Evolutionary conservation across 2,797 vertebrate species (phyloP).

Genomic region (Cephalopachus bancanus): DNA sequence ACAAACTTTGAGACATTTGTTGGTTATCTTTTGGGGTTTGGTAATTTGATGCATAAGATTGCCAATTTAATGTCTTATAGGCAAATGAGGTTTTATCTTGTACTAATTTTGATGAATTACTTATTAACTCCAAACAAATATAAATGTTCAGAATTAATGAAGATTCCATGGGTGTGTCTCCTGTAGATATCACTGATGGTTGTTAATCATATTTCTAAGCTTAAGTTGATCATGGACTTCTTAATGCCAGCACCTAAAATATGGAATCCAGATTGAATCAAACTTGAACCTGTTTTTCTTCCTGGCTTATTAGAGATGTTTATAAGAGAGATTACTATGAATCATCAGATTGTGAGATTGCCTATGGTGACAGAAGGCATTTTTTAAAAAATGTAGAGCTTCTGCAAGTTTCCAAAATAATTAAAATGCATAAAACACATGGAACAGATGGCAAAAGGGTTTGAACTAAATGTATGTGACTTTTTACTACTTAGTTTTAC

Average conservation of each 20-base stretch:
- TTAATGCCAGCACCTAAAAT: not conserved
- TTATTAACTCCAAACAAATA: conserved; percentile 46
- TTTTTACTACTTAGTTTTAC: conserved; percentile 84
- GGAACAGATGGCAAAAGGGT: conserved; percentile 86
- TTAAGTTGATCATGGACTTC: conserved; percentile 23
- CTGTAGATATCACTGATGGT: not conserved
- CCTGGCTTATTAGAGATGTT: conserved; percentile 57
- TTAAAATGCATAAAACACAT: conserved; percentile 86
- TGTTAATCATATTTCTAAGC: not conserved
- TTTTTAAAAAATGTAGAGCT: conserved; percentile 81
- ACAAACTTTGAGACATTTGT: not conserved
- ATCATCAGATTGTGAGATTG: conserved; percentile 71
- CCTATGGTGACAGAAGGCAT: conserved; percentile 84
- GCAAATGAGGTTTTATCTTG: conserved; percentile 41
- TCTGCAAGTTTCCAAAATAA: conserved; percentile 84
- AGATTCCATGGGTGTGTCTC: not conserved
- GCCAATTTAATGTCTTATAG: conserved; percentile 4
- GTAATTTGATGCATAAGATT: conserved; percentile 12
- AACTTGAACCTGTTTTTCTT: conserved; percentile 26
- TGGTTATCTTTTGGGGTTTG: conserved; percentile 21
- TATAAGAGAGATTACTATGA: conserved; percentile 73
- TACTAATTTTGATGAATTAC: conserved; percentile 18
- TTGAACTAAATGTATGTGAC: conserved; percentile 87
- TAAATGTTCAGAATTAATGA: conserved; percentile 2
- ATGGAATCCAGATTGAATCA: conserved; percentile 28